These are phyloP conservation scores for Callimorpha dominula DNA, from an alignment of 2,888 invertebrate genomes.

Conservation along the genomic window DNA sequence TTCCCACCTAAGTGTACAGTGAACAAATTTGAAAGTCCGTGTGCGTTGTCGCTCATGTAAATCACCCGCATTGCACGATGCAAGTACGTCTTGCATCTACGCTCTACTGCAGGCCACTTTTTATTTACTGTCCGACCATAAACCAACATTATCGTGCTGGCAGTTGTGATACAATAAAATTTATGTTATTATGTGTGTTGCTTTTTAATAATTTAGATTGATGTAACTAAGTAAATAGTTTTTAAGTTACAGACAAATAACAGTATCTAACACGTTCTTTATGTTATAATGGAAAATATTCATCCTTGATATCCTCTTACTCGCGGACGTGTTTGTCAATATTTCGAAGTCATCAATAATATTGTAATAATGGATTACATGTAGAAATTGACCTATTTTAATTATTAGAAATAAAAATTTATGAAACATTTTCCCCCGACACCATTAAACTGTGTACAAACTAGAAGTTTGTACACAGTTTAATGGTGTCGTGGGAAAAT, in stretches of 20 bases:
- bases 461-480: too few species aligned
- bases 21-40: slow-evolving; percentile 54
- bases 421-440: not conserved
- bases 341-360: not conserved
- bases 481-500: too few species aligned
- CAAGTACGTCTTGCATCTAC: slow-evolving; percentile 42
- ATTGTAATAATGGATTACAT: not conserved
- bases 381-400: not conserved
- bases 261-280: not conserved
- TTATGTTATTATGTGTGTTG: slow-evolving; percentile 33
- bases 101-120: slow-evolving; percentile 43
- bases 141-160: slow-evolving; percentile 49
- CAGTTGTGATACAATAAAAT: slow-evolving; percentile 44
- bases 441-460: not conserved
- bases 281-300: not conserved
- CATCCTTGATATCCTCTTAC: too few species aligned
- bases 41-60: slow-evolving; percentile 65
- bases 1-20: slow-evolving; percentile 23
- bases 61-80: slow-evolving; percentile 61
- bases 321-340: too few species aligned
- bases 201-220: slow-evolving; percentile 7
- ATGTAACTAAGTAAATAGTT: not conserved
- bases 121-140: slow-evolving; percentile 56
- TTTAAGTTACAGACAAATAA: not conserved
- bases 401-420: not conserved